These are phyloP conservation scores for Clarias macrocephalus DNA, from an alignment of 2,113 vertebrate species.

Conservation along the genomic window DNA sequence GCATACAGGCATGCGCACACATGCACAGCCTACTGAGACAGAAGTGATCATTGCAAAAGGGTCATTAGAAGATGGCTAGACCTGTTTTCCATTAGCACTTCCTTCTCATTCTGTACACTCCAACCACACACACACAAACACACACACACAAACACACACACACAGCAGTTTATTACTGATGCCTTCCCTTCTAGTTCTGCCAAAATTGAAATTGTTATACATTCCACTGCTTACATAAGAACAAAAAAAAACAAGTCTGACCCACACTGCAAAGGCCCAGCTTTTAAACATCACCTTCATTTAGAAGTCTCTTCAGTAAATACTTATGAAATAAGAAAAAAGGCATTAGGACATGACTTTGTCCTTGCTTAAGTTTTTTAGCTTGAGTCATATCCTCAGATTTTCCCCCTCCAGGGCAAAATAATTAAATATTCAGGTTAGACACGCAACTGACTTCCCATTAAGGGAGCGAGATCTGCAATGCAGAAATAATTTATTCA, in stretches of 20 bases:
- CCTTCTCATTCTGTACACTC: not conserved
- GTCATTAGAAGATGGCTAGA: slow-evolving; percentile 35
- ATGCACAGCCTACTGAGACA: not conserved
- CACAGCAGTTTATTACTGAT: not conserved
- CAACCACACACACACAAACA: not conserved
- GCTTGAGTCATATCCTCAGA: not conserved
- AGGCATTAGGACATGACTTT: slow-evolving; percentile 1
- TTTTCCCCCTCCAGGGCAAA: not conserved
- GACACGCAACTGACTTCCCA: not conserved
- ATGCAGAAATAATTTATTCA: slow-evolving; percentile 3
- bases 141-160: not conserved
- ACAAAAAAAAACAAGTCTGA: not conserved
- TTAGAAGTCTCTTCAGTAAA: not conserved
- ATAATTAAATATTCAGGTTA: not conserved
- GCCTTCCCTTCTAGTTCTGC: not conserved
- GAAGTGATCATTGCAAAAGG: slow-evolving; percentile 42
- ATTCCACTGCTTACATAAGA: slow-evolving; percentile 5
- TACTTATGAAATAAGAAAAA: not conserved
- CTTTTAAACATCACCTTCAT: not conserved
- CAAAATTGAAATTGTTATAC: not conserved
- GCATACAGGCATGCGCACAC: not conserved
- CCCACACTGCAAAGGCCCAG: not conserved
- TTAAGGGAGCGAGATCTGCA: not conserved
- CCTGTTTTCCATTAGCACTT: slow-evolving; percentile 49
- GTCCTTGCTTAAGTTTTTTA: not conserved